phyloP scores from a whole-genome alignment of 2,113 vertebrate genomes.

The Sphyrna mokarran region DNA sequence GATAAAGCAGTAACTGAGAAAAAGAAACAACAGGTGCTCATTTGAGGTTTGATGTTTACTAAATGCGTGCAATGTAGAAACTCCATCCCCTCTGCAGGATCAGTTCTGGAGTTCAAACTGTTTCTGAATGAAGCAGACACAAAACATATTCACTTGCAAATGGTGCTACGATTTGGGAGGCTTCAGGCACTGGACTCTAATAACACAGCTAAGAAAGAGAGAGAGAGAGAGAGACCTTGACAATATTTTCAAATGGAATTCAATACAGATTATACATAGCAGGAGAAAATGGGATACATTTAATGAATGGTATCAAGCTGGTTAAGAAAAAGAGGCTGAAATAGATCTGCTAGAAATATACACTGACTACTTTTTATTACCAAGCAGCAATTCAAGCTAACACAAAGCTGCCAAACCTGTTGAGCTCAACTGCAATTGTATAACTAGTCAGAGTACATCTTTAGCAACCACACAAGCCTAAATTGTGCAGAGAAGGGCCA shows the following conservation, averaged over 20 bases:
- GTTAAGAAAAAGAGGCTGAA: neutral
- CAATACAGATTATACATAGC: neutral
- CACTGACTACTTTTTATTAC: neutral
- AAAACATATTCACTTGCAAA: neutral
- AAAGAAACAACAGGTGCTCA: neutral
- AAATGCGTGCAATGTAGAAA: neutral
- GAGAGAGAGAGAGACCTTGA: neutral
- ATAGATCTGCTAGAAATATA: neutral
- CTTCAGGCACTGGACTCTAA: neutral
- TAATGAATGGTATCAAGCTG: neutral
- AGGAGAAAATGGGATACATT: neutral
- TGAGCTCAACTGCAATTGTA: neutral
- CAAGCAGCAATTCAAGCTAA: neutral
- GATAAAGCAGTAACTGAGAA: neutral
- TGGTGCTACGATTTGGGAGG: neutral
- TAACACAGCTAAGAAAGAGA: neutral
- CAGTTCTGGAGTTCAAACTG: neutral
- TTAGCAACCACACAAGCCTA: neutral
- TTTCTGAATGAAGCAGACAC: neutral
- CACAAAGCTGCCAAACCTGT: neutral
- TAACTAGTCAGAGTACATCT: neutral
- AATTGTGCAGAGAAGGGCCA: neutral
- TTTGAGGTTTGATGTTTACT: neutral
- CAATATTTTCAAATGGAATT: neutral
- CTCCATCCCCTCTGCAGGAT: neutral